These are phyloP conservation scores for Argyrosomus japonicus DNA, from an alignment of 2,113 vertebrate genomes.

Conservation along the genomic window DNA sequence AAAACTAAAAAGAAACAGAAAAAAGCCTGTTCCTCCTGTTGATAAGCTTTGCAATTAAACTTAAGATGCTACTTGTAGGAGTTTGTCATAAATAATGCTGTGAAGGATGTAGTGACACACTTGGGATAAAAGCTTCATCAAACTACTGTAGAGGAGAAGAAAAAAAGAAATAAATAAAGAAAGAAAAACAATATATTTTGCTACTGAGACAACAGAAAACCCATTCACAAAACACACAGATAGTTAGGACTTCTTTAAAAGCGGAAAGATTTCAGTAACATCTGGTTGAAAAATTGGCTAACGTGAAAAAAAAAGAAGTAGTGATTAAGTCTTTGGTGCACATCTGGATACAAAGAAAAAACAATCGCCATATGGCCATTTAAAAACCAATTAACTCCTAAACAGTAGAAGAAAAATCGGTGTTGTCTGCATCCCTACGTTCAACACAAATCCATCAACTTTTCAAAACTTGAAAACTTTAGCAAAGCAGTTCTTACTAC, in stretches of 20 bases:
- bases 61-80: constrained; percentile 1
- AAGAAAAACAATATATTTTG: neutral
- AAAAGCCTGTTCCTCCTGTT: neutral
- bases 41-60: constrained; percentile 15
- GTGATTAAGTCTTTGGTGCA: neutral
- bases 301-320: neutral
- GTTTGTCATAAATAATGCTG: constrained; percentile 11
- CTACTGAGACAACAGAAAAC: neutral
- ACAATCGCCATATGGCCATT: neutral
- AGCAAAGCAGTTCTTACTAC: no score
- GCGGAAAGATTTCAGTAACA: neutral
- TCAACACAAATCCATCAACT: neutral
- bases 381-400: no score
- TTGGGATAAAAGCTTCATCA: neutral
- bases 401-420: no score
- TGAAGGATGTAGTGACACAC: neutral
- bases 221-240: no score
- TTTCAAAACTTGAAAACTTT: neutral
- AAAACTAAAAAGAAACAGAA: neutral
- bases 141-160: neutral
- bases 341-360: neutral
- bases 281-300: neutral
- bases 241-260: neutral
- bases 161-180: no score
- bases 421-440: neutral